Evolutionary conservation across 2,797 vertebrate genomes (phyloP).

Genomic region (Pristis pectinata): DNA sequence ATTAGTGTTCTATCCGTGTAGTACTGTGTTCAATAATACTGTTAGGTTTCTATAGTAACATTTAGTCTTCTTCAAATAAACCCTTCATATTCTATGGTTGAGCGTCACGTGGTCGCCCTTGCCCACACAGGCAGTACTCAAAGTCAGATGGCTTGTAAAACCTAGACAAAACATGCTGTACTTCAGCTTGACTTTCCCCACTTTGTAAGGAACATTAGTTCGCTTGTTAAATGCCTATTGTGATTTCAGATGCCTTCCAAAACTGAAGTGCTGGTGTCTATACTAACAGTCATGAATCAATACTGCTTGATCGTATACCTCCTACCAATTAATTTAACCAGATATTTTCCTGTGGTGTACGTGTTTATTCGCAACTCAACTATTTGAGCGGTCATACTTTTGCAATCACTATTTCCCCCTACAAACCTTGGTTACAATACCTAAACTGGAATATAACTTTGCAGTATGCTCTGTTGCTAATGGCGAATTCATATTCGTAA

Average conservation of each 20-base stretch:
- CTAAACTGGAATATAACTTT: neutral
- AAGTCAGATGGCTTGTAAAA: conserved; percentile 9
- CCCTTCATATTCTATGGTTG: neutral
- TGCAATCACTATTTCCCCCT: neutral
- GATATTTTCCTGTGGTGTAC: neutral
- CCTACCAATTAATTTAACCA: neutral
- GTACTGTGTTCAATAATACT: neutral
- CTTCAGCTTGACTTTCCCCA: neutral
- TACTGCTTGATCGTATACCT: neutral
- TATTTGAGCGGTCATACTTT: neutral
- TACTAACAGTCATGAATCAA: neutral
- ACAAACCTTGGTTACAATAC: neutral
- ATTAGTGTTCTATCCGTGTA: conserved; percentile 5
- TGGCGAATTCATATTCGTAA: neutral
- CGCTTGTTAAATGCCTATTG: neutral
- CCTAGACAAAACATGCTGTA: conserved; percentile 13
- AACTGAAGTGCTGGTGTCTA: neutral
- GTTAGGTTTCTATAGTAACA: conserved; percentile 34
- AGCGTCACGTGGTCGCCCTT: neutral
- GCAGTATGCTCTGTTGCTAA: neutral
- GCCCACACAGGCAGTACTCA: neutral
- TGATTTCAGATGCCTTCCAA: neutral
- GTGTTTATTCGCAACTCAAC: neutral
- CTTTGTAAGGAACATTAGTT: conserved; percentile 22
- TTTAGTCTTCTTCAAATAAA: conserved; percentile 17